Conservation (phyloP, 1,140 invertebrate species). For the Conus ventricosus region DNA sequence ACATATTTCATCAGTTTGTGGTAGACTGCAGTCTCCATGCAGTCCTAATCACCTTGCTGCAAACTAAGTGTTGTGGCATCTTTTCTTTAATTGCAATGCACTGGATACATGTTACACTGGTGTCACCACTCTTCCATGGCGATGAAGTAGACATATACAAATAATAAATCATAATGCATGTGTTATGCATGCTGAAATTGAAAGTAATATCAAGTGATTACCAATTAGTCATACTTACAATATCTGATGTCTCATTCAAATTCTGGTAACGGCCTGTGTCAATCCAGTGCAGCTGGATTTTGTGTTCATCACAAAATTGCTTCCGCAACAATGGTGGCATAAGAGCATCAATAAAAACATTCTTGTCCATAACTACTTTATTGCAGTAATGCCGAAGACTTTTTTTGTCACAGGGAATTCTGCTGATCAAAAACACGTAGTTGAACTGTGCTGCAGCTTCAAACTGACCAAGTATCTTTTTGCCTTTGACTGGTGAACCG, state of each 20-base stretch:
- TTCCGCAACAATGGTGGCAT: conserved; percentile 50
- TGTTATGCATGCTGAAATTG: too few relatives aligned
- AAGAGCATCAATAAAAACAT: conserved; percentile 57
- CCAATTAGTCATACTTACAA: conserved; percentile 19
- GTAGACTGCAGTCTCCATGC: too few relatives aligned
- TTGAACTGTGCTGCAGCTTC: conserved; percentile 23
- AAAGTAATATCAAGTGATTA: background rate
- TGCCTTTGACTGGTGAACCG: conserved; percentile 57
- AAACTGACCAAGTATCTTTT: conserved; percentile 30
- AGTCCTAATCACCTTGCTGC: too few relatives aligned
- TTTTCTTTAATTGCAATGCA: too few relatives aligned
- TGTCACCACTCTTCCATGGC: too few relatives aligned
- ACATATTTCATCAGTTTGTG: too few relatives aligned
- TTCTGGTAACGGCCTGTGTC: conserved; percentile 44
- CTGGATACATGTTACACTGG: too few relatives aligned
- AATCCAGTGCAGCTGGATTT: conserved; percentile 53
- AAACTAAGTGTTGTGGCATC: too few relatives aligned
- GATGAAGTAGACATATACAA: too few relatives aligned
- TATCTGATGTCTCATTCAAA: background rate
- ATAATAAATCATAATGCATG: too few relatives aligned
- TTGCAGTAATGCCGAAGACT: conserved; percentile 51
- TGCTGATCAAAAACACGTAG: conserved; percentile 52
- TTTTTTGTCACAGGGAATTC: conserved; percentile 46
- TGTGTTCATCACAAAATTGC: conserved; percentile 46
- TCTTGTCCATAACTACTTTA: conserved; percentile 57